These are phyloP conservation scores for Andrena flavipes DNA, from an alignment of 2,888 invertebrate genomes.

Conservation along the genomic window DNA sequence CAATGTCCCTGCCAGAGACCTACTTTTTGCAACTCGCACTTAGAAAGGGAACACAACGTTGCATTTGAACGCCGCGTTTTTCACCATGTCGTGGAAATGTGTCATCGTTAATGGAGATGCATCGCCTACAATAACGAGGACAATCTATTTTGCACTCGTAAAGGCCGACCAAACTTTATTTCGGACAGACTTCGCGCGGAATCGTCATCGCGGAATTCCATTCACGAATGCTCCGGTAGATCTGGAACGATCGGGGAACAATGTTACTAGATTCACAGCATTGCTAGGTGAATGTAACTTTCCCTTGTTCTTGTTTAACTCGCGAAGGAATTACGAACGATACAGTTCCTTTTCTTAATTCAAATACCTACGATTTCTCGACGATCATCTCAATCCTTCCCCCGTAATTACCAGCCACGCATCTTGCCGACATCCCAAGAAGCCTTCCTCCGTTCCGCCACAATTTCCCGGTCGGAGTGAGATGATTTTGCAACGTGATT, in stretches of 20 bases:
- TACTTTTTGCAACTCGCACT: constrained; percentile 67
- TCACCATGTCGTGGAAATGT: constrained; percentile 66
- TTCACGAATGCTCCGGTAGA: neutral
- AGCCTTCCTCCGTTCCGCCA: neutral
- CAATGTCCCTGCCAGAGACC: constrained; percentile 66
- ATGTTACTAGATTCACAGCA: neutral
- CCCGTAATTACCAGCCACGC: neutral
- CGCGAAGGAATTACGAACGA: neutral
- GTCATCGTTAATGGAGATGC: constrained; percentile 76
- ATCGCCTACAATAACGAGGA: constrained; percentile 74
- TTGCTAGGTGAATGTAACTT: neutral
- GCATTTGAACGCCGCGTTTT: constrained; percentile 61
- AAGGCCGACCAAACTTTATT: constrained; percentile 62
- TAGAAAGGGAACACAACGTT: constrained; percentile 57
- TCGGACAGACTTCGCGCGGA: constrained; percentile 50
- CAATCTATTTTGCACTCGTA: constrained; percentile 70
- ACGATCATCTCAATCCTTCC: neutral
- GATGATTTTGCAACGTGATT: neutral
- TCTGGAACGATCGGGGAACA: neutral
- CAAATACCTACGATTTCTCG: neutral
- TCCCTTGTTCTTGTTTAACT: neutral
- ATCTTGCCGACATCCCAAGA: neutral
- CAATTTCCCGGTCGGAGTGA: neutral
- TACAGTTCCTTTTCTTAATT: neutral
- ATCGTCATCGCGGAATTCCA: constrained; percentile 25